Base-by-base conservation (phyloP, 2,797 vertebrate genomes). In the Chrysocyon brachyurus region DNA sequence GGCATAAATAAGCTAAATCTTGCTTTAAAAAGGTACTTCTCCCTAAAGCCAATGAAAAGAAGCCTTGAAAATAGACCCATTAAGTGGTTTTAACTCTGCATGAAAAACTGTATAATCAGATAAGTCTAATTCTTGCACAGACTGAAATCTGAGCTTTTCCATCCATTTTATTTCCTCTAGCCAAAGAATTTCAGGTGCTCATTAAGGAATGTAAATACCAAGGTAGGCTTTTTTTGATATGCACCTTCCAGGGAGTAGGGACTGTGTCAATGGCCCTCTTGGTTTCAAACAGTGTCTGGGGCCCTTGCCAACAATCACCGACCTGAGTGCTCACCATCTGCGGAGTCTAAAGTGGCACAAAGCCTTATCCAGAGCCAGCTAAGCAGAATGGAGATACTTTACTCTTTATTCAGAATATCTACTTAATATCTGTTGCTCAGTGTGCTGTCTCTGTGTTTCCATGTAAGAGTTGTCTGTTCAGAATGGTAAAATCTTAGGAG, bases 61-160 rank as follows among this genome's bases (percentile, higher is more conserved):
- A 87, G 59, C 92, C 94, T 97, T 98, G 90, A 93, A 97, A 96
- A 96, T 90, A 94, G 86, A 96, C 85, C 85, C 90, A 95, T 95
- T 97, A 97, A 97, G 96, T 95, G 86, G 28, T 95, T 97, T 97
- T 98, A 96, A 94, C 92, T 96, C 87, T 94, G 73, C 56, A 83
- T 90, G 90, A 96, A 97, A 96, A 92, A 84, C 49, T 88, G 64
- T 93, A 83, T 84, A 92, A 86, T 96, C 33, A 96, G 93, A 96
- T 90, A 97, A 97, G 90, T 96, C 57, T 97, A 95, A 96, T 87
- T 96, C 87, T 97, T 64, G 11, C 92, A 82, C 28, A 92, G 52
- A 28, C 66, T 75, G 77, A 96, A 90, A 82, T 66, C 19, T 28
- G 46, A 90, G 8, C 75, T 93, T 97, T 82, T 33, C 49, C 4